Percentiles rank a stretch among this genome's conserved stretches.
Evolutionary conservation across 2,113 vertebrate species (phyloP).

Genomic region (Psettodes erumei): DNA sequence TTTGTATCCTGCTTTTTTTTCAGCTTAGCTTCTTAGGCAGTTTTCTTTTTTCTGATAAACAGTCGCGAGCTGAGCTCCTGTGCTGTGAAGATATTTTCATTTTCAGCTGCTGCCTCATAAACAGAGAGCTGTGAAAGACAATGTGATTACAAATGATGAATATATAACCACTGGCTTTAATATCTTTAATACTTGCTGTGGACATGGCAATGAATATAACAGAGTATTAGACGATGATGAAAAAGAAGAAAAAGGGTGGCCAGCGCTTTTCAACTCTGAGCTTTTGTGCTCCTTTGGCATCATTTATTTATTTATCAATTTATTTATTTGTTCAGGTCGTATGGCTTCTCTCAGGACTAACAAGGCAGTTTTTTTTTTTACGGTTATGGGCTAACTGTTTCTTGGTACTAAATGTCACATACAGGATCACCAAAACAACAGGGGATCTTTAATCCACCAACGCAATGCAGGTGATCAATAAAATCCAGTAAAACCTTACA

Average conservation of each 20-base stretch:
- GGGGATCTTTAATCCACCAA: conserved; percentile 11
- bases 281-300: conserved; percentile 8
- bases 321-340: too few species aligned
- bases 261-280: background rate
- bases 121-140: conserved; percentile 50
- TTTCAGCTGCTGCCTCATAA: conserved; percentile 49
- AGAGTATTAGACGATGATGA: conserved; percentile 34
- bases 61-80: conserved; percentile 7
- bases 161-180: conserved; percentile 66
- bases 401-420: background rate
- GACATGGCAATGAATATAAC: conserved; percentile 19
- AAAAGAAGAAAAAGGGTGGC: conserved; percentile 13
- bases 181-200: conserved; percentile 42
- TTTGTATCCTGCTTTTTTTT: conserved; percentile 34
- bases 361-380: conserved; percentile 17
- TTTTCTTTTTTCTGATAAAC: conserved; percentile 42
- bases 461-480: conserved; percentile 8
- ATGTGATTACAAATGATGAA: conserved; percentile 66
- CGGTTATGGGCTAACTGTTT: background rate
- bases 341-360: conserved; percentile 13
- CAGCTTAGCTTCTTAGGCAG: conserved; percentile 19
- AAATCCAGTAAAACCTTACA: background rate
- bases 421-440: background rate
- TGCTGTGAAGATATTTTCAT: conserved; percentile 52
- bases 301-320: too few species aligned